These are phyloP conservation scores for Podarcis siculus DNA, from an alignment of 2,797 vertebrate genomes.

Conservation along the genomic window DNA sequence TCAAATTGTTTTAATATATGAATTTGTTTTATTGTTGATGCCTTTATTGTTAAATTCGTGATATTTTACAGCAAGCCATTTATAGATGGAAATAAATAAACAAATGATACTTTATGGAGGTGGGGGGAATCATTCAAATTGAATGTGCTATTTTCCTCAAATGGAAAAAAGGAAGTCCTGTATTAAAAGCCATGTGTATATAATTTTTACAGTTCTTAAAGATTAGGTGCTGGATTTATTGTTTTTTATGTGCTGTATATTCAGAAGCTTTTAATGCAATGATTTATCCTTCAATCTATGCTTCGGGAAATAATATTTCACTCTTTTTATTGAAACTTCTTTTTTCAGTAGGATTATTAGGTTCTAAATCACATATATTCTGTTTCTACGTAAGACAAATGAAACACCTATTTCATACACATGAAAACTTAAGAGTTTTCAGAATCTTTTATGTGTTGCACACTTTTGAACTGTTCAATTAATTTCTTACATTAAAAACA, in stretches of 20 bases:
- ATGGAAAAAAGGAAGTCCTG: background rate
- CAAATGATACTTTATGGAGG: too few relatives aligned
- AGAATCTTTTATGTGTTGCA: background rate
- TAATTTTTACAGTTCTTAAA: conserved; percentile 14
- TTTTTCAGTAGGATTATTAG: background rate
- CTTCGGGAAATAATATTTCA: conserved; percentile 5
- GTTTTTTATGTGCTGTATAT: conserved; percentile 13
- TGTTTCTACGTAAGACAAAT: background rate
- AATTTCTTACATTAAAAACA: background rate
- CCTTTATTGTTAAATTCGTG: too few relatives aligned
- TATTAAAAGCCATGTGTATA: conserved; percentile 22
- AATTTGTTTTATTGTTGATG: too few relatives aligned
- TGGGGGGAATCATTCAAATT: background rate
- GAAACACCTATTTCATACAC: background rate
- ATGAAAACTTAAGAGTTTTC: background rate
- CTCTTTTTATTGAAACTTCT: conserved; percentile 23
- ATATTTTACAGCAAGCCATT: too few relatives aligned
- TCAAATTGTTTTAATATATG: too few relatives aligned
- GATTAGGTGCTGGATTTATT: conserved; percentile 31
- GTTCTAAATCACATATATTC: background rate
- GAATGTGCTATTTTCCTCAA: fast-evolving
- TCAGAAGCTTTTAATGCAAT: conserved; percentile 22
- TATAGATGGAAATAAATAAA: too few relatives aligned
- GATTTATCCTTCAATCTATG: conserved; percentile 14
- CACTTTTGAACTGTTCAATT: conserved; percentile 11